Percentiles rank a stretch among this genome's conserved stretches.
Evolutionary conservation across 2,797 vertebrate species (phyloP).

Genomic region (Chrysocyon brachyurus): DNA sequence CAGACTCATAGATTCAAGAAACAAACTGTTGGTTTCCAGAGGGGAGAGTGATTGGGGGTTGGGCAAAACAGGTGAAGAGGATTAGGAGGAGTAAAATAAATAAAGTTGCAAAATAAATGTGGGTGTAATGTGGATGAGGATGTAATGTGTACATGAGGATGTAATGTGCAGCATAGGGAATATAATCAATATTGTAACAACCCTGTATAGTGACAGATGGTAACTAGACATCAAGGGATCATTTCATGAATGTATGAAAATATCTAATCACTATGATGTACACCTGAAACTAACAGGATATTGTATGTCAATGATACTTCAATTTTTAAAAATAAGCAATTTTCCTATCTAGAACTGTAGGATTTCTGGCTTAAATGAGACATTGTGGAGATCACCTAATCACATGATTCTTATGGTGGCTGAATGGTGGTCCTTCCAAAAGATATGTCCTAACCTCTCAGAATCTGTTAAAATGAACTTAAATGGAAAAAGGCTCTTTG

Average conservation of each 20-base stretch:
- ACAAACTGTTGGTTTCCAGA: neutral
- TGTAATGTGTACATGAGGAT: neutral
- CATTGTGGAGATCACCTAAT: neutral
- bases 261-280: neutral
- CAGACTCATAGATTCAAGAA: neutral
- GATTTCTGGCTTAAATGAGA: neutral
- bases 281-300: neutral
- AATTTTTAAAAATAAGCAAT: neutral
- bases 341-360: neutral
- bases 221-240: neutral
- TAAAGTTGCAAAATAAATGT: neutral
- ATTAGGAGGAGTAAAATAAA: neutral
- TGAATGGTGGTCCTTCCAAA: neutral
- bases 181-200: neutral
- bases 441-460: neutral
- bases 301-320: neutral
- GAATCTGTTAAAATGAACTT: neutral
- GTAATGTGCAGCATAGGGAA: neutral
- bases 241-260: neutral
- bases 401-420: neutral
- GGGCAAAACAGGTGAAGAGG: neutral
- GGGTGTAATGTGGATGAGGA: neutral
- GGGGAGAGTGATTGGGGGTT: no score
- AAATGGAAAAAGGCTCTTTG: neutral
- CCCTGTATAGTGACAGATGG: neutral